Percentiles rank a stretch among this genome's conserved stretches.
These are phyloP conservation scores for Lemur catta DNA, from an alignment of 2,797 vertebrate species.

Conservation along the genomic window DNA sequence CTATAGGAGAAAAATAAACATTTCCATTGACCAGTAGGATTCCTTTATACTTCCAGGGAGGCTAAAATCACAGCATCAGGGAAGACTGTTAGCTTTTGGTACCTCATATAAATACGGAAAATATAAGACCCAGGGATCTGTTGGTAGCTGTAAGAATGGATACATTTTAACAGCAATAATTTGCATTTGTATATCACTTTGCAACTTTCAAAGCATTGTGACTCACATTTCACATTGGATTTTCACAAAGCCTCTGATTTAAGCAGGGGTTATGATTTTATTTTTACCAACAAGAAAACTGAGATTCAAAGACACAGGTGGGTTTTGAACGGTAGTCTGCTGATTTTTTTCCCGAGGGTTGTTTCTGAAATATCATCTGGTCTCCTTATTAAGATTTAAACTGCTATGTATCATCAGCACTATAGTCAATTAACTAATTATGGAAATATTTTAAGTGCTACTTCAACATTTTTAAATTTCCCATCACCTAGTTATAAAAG, in stretches of 20 bases:
- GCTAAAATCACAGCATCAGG: not conserved
- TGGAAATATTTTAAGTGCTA: slow-evolving; percentile 29
- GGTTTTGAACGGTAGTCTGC: not conserved
- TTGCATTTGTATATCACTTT: not conserved
- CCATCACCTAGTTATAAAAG: not conserved
- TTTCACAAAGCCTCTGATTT: not conserved
- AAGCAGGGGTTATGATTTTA: not conserved
- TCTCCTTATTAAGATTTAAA: slow-evolving; percentile 43
- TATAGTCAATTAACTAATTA: not conserved
- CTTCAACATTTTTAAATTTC: not conserved
- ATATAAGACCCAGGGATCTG: not conserved
- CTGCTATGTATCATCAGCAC: not conserved
- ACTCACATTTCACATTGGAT: not conserved
- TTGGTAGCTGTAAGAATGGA: not conserved
- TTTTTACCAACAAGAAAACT: slow-evolving; percentile 2
- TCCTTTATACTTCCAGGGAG: not conserved
- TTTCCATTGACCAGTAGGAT: not conserved
- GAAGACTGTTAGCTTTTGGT: not conserved
- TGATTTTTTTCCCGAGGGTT: not conserved
- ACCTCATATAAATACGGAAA: not conserved
- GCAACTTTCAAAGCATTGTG: not conserved
- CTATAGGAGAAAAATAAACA: not conserved
- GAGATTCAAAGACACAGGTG: not conserved
- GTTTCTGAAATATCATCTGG: not conserved
- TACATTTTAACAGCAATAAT: not conserved